phyloP scores from a whole-genome alignment of 1,140 invertebrate species.

The Theocolax elegans region DNA sequence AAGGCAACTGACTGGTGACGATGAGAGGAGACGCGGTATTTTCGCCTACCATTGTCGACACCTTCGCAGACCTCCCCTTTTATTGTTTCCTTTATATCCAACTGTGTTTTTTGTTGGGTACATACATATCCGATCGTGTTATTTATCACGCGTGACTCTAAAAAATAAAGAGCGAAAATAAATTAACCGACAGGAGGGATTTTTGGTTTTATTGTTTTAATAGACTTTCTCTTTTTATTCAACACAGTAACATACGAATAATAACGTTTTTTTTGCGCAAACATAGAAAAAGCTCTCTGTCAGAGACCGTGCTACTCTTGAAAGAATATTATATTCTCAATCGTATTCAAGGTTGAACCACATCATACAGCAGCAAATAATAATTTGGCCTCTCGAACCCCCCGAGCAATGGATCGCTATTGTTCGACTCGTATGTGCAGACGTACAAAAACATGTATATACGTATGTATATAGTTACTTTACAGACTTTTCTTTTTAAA shows the following conservation, averaged over 20 bases:
- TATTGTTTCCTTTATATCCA: not conserved
- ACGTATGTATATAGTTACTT: no score
- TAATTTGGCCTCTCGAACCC: conserved; percentile 41
- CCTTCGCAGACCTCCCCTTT: conserved; percentile 4
- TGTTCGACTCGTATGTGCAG: conserved; percentile 17
- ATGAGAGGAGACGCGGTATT: not conserved
- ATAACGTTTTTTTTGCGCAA: no score
- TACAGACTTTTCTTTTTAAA: not conserved
- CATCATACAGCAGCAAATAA: conserved; percentile 59
- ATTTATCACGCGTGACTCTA: not conserved
- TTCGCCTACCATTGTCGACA: not conserved
- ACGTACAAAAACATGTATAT: no score
- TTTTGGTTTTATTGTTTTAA: not conserved
- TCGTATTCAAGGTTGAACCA: conserved; percentile 57
- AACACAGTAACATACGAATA: no score
- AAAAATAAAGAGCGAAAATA: not conserved
- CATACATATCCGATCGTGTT: not conserved
- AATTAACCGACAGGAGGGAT: not conserved
- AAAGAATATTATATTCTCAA: conserved; percentile 50
- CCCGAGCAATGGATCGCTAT: conserved; percentile 63
- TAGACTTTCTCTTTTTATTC: conserved; percentile 15
- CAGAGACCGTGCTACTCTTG: conserved; percentile 66
- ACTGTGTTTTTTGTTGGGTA: no score
- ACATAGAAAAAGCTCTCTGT: conserved; percentile 44
- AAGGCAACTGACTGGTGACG: no score